phyloP scores from a whole-genome alignment of 1,140 invertebrate species.

The Amphibalanus amphitrite region DNA sequence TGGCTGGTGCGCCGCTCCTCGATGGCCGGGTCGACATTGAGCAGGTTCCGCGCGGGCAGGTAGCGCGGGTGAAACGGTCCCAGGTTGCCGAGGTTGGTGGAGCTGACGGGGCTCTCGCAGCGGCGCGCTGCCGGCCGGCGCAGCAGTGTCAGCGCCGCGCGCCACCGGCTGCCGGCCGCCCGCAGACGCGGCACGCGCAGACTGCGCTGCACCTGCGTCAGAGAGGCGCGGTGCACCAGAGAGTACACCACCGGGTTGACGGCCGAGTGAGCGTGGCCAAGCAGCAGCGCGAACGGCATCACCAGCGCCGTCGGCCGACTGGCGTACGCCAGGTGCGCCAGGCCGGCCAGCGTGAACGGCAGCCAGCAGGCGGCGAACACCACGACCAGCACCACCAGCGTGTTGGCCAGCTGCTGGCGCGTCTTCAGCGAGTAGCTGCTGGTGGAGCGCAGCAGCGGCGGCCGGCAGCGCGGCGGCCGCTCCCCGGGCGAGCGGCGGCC shows the following conservation, averaged over 20 bases:
- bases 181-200: conserved; percentile 9
- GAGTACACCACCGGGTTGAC: conserved; percentile 60
- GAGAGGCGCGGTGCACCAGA: conserved; percentile 47
- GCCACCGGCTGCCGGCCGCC: conserved; percentile 5
- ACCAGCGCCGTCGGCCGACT: conserved; percentile 25
- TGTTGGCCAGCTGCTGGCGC: conserved; percentile 44
- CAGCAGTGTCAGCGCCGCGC: conserved; percentile 4
- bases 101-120: conserved; percentile 19
- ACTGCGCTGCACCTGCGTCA: conserved; percentile 20
- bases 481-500: conserved; percentile 16
- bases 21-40: not conserved
- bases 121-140: conserved; percentile 6
- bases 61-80: conserved; percentile 47
- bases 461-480: conserved; percentile 14
- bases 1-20: not conserved
- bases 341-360: conserved; percentile 38
- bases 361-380: conserved; percentile 54
- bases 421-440: conserved; percentile 34
- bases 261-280: conserved; percentile 56
- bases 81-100: conserved; percentile 53
- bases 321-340: conserved; percentile 11
- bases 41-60: conserved; percentile 6
- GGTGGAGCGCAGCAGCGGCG: conserved; percentile 23
- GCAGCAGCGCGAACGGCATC: conserved; percentile 43
- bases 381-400: conserved; percentile 44